A percentile compares a stretch with the other conserved stretches of the same genome.
Evolutionary conservation across 1,140 invertebrate species (phyloP).

Genomic region (Drosophila kikkawai): DNA sequence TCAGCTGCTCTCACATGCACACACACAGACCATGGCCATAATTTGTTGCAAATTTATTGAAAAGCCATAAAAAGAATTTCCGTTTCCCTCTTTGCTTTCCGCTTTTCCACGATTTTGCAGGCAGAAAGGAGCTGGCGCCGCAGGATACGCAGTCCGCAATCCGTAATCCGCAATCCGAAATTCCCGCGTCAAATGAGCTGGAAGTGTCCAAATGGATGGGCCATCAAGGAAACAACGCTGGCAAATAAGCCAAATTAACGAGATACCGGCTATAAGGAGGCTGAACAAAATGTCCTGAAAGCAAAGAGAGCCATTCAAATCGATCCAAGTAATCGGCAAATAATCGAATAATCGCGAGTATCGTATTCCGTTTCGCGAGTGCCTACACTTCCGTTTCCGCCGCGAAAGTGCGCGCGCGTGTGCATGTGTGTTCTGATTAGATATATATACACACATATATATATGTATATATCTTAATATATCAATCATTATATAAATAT

Average conservation of each 20-base stretch:
- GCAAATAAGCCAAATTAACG: slow-evolving; percentile 53
- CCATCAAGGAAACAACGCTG: slow-evolving; percentile 27
- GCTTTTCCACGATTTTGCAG: slow-evolving; percentile 50
- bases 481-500: slow-evolving; percentile 33
- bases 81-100: slow-evolving; percentile 60
- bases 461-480: slow-evolving; percentile 21
- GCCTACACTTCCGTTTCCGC: slow-evolving; percentile 30
- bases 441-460: slow-evolving; percentile 12
- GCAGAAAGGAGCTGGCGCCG: slow-evolving; percentile 4
- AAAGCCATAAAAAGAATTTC: slow-evolving; percentile 71
- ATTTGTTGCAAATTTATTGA: slow-evolving; percentile 77
- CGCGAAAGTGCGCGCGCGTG: slow-evolving; percentile 7
- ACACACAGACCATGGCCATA: slow-evolving; percentile 34
- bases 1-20: slow-evolving; percentile 16
- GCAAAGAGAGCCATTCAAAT: slow-evolving; percentile 39
- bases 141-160: slow-evolving; percentile 14
- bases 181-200: slow-evolving; percentile 64
- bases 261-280: slow-evolving; percentile 30
- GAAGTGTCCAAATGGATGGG: slow-evolving; percentile 60
- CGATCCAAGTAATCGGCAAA: slow-evolving; percentile 41
- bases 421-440: slow-evolving; percentile 7
- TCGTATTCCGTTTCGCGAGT: slow-evolving; percentile 31
- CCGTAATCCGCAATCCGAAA: slow-evolving; percentile 4
- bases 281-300: slow-evolving; percentile 34
- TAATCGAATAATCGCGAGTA: slow-evolving; percentile 36